Base-by-base conservation (phyloP, 2,113 vertebrate species). In the Paradisaea rubra region DNA sequence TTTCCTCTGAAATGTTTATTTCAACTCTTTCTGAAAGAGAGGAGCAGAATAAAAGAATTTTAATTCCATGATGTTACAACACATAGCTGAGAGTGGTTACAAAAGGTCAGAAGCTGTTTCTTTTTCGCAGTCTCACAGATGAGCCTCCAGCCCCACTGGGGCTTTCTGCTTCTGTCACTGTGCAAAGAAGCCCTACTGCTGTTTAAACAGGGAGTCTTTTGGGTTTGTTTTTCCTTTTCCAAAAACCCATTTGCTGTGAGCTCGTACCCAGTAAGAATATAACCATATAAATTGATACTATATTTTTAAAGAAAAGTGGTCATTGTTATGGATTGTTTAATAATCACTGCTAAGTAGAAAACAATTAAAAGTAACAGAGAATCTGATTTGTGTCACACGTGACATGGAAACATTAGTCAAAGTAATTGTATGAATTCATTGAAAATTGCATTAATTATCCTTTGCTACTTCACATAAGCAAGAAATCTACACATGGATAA, bases 321-420 rank as follows among this genome's bases (percentile, higher is more conserved):
- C 86, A 87, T 89, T 94, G 30, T 93, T 96, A 94, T 82, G 56
- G 68, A 96, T 96, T 96, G 47, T 66, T 92, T 96, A 96, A 96
- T 97, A 96, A 97, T 88, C 52, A 79, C 39, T 84, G 61, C 52
- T 94, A 91, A 97, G 87, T 69, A 74, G 87, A 96, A 97, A 95
- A 92, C 60, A 96, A 94, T 92, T 93, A 86, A 93, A 89, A 93
- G 72, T 86, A 86, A 91, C 82, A 78, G 56, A 70, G 72, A 92
- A 72, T 91, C 25, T 94, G 54, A 84, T 89, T 84, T 90, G 69
- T 77, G 73, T 83, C 65, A 89, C 23, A 65, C 9, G 23, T 77
- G 87, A 83, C 76, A 91, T 7, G 11, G 69, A 90, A 97, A 54
- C 63, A 70, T 82, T 95, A 64, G 76, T 94, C 77, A 81, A 95